Base-by-base conservation (phyloP, 2,797 vertebrate species). In the Artibeus lituratus region DNA sequence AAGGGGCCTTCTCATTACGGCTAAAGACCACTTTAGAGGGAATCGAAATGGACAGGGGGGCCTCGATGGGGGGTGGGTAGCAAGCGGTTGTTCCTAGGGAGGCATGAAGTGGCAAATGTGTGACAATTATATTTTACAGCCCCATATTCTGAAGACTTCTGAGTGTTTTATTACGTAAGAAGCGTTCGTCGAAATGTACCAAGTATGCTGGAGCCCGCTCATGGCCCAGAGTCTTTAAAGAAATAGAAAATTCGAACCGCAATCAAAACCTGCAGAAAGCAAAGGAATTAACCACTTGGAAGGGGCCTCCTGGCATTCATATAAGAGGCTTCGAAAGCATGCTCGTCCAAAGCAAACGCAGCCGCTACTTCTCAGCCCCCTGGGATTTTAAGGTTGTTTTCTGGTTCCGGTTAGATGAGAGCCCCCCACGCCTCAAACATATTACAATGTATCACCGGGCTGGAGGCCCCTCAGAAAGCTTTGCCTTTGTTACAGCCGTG, bases 1-100 rank as follows among this genome's bases (percentile, higher is more conserved):
- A 98, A 98, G 98, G 98, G 98, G 98, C 98, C 98, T 96, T 98
- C 98, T 98, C 98, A 98, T 98, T 98, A 98, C 74, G 97, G 97
- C 87, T 85, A 97, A 98, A 97, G 97, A 98, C 98, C 98, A 98
- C 98, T 98, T 98, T 97, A 98, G 97, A 97, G 95, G 96, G 97
- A 97, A 98, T 95, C 97, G 98, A 98, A 98, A 98, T 96, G 94
- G 97, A 98, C 98, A 98, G 98, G 96, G 96, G 95, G 95, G 87
- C 94, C 91, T 8, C 97, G 96, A 98, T 96, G 96, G 98, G 97
- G 94, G 96, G 94, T 87, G 97, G 98, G 97, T 97, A 98, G 96
- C 98, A 98, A 98, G 96, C 89, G 96, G 96, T 90, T 98, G 98
- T 98, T 98, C 98, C 97, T 72, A 98, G 97, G 97, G 97, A 98